Percentiles rank a stretch among this genome's conserved stretches.
phyloP scores from a whole-genome alignment of 2,113 vertebrate genomes.

The Pelobates fuscus region DNA sequence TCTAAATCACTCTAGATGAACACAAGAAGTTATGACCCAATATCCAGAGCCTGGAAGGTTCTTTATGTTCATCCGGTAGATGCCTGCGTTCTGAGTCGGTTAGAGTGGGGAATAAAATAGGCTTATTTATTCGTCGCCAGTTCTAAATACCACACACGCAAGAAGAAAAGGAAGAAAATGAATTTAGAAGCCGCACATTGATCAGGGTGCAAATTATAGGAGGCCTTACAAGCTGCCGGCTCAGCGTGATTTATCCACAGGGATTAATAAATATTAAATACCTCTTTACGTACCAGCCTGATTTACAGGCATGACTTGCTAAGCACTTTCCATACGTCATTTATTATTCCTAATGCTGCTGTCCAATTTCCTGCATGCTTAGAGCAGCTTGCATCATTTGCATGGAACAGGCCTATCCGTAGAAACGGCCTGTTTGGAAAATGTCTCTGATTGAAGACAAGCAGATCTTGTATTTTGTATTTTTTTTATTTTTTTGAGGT shows the following conservation, averaged over 20 bases:
- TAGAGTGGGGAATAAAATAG: not conserved
- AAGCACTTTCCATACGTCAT: conserved; percentile 33
- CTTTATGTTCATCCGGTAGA: not conserved
- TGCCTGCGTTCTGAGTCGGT: not conserved
- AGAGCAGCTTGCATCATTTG: conserved; percentile 38
- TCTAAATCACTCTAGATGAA: no score
- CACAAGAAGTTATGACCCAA: no score
- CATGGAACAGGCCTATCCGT: conserved; percentile 8
- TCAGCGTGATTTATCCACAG: conserved; percentile 37
- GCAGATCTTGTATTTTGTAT: not conserved
- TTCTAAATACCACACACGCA: not conserved
- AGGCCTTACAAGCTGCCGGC: conserved; percentile 19
- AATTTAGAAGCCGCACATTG: conserved; percentile 21
- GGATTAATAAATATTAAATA: conserved; percentile 49
- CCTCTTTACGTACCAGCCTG: conserved; percentile 40
- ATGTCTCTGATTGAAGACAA: not conserved
- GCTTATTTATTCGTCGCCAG: not conserved
- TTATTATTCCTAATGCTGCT: conserved; percentile 31
- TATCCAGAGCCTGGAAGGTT: no score
- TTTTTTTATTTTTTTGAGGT: no score
- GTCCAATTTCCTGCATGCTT: conserved; percentile 38
- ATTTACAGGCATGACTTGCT: conserved; percentile 27
- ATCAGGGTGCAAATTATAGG: conserved; percentile 34
- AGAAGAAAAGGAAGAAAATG: not conserved
- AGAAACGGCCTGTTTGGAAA: not conserved